A percentile compares a stretch with the other conserved stretches of the same genome.
phyloP scores from a whole-genome alignment of 2,797 vertebrate genomes.

The Pangasius macronema region DNA sequence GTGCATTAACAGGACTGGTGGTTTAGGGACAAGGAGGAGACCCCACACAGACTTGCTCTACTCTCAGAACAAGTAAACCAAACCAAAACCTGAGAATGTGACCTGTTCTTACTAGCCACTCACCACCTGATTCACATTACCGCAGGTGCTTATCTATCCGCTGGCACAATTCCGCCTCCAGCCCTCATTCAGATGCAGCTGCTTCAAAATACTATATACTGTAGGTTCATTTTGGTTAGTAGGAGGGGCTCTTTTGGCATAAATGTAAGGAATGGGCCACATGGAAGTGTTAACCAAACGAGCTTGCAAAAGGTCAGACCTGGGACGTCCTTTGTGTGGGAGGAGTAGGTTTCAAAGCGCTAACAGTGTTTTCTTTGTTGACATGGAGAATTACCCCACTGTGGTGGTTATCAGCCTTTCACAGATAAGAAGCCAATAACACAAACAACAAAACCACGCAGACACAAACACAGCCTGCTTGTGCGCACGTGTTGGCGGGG shows the following conservation, averaged over 20 bases:
- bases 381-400: constrained; percentile 59
- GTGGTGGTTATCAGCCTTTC: constrained; percentile 62
- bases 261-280: constrained; percentile 12
- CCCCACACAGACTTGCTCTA: constrained; percentile 32
- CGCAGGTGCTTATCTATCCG: background rate
- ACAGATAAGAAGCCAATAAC: constrained; percentile 59
- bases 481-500: constrained; percentile 52
- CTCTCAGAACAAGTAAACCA: constrained; percentile 49
- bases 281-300: constrained; percentile 4
- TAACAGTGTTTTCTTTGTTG: constrained; percentile 58
- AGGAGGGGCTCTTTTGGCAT: constrained; percentile 51
- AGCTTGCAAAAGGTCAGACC: constrained; percentile 9
- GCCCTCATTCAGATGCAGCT: background rate
- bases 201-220: background rate
- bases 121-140: constrained; percentile 22
- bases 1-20: constrained; percentile 19
- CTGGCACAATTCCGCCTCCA: background rate
- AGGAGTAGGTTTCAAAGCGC: constrained; percentile 4
- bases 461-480: constrained; percentile 47
- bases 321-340: background rate
- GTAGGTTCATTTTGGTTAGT: background rate
- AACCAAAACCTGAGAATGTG: constrained; percentile 51
- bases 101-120: constrained; percentile 47
- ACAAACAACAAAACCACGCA: constrained; percentile 49
- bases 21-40: constrained; percentile 1